phyloP scores from a whole-genome alignment of 2,888 invertebrate genomes.

The Heteromurus nitidus region DNA sequence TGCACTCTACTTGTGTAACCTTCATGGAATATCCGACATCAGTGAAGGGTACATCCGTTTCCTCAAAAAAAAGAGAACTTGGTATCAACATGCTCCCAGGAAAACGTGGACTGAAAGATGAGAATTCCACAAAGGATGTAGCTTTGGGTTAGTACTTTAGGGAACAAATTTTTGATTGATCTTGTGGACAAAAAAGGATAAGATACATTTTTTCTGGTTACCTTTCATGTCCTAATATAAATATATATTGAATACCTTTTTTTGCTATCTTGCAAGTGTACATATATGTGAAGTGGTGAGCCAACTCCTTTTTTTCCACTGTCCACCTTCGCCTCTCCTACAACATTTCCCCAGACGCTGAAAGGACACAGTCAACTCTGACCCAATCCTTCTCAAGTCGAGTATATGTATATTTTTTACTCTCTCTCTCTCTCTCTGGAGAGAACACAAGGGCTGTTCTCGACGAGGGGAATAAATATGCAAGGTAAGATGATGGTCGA shows the following conservation, averaged over 20 bases:
- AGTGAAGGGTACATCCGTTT: neutral
- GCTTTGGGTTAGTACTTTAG: neutral
- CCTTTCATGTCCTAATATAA: neutral
- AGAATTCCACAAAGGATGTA: neutral
- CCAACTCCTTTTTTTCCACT: too few relatives aligned
- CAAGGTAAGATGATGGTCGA: constrained; percentile 23
- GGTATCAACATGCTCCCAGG: neutral
- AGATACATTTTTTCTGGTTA: neutral
- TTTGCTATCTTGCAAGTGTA: neutral
- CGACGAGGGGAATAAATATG: constrained; percentile 45
- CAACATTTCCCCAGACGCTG: neutral
- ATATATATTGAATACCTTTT: too few relatives aligned
- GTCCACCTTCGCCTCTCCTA: neutral
- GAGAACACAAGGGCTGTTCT: neutral
- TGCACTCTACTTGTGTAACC: neutral
- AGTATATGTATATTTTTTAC: too few relatives aligned
- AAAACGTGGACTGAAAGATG: neutral
- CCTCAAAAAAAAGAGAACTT: neutral
- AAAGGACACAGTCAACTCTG: neutral
- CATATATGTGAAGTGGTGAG: too few relatives aligned
- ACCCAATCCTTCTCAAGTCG: too few relatives aligned
- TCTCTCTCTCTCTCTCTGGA: neutral
- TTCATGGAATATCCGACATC: neutral
- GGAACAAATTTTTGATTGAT: constrained; percentile 26
- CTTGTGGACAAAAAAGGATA: neutral